Base-by-base conservation (phyloP, 2,888 invertebrate genomes). In the Diploptera punctata region DNA sequence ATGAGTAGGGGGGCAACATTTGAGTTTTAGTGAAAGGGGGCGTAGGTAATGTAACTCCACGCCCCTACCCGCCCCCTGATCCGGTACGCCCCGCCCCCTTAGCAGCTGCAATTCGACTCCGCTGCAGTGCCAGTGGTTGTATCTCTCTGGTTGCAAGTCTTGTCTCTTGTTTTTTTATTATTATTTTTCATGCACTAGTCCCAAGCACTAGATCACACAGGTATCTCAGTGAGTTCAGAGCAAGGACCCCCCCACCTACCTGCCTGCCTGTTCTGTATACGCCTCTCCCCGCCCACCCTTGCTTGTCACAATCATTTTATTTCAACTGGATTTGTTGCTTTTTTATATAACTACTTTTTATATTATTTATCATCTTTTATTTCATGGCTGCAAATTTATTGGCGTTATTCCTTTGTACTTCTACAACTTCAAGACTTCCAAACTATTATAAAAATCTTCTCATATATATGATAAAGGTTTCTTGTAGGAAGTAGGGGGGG, bases 41-140 rank as follows among this genome's bases (percentile, higher is more conserved):
- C 65, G 65, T 43, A 65, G 65, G 65, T 65, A 47, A 44, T 47
- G 29, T 16, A 57, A 24, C 47, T 44, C 65, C 21, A 43, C 44
- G 44, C 65, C 44, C 47, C 65, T 18, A 43, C 21, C 65, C 47
- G 65, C 65, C 65, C 65, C 65, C 47, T 65, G 47, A 65, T 65
- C 47, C 44, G n/a, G 47, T 26, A 26, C 65, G 65, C 65, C 47
- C 65, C 65, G 65, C 65, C 65, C 65, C 65, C 47, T n/a, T n/a
- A n/a, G n/a, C 44, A 18, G 9, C 24, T 65, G 65, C 44, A 65
- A 65, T 47, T 44, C 47, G 65, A 65, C 47, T 44, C 44, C 10
- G 33, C 33, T 33, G 33, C 33, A 33, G 7, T 33, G 54, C 54
- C 54, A 19, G 54, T 54, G 24, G 54, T 54, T 54, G 21, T 13